Conservation (phyloP, 2,113 vertebrate species). For the Donacobius atricapilla region DNA sequence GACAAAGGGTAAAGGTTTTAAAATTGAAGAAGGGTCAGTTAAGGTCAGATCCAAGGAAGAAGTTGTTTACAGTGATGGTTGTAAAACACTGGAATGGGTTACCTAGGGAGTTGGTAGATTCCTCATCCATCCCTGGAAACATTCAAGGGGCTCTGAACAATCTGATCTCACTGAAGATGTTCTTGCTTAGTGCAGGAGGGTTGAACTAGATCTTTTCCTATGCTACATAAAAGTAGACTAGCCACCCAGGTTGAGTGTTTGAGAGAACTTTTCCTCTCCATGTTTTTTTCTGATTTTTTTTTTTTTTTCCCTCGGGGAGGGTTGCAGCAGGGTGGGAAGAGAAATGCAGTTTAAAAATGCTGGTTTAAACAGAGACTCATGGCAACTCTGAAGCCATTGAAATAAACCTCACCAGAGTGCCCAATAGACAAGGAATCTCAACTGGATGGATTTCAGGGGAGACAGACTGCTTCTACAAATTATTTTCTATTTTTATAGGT, state of each 20-base stretch:
- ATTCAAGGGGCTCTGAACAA: neutral
- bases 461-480: neutral
- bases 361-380: neutral
- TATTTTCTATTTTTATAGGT: neutral
- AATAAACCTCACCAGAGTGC: neutral
- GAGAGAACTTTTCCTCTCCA: neutral
- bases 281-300: neutral
- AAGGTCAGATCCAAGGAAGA: too few species aligned
- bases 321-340: fast-evolving
- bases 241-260: neutral
- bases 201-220: neutral
- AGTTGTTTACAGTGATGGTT: neutral
- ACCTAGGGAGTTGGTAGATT: too few species aligned
- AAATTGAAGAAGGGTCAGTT: neutral
- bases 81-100: neutral
- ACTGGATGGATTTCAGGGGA: neutral
- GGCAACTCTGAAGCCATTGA: neutral
- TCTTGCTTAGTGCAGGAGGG: neutral
- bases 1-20: neutral
- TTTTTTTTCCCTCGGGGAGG: neutral
- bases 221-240: neutral
- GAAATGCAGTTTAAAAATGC: neutral
- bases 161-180: neutral
- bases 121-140: neutral
- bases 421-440: neutral